A percentile compares a stretch with the other conserved stretches of the same genome.
These are phyloP conservation scores for Sminthurinus aureus DNA, from an alignment of 2,888 invertebrate genomes.

Conservation along the genomic window DNA sequence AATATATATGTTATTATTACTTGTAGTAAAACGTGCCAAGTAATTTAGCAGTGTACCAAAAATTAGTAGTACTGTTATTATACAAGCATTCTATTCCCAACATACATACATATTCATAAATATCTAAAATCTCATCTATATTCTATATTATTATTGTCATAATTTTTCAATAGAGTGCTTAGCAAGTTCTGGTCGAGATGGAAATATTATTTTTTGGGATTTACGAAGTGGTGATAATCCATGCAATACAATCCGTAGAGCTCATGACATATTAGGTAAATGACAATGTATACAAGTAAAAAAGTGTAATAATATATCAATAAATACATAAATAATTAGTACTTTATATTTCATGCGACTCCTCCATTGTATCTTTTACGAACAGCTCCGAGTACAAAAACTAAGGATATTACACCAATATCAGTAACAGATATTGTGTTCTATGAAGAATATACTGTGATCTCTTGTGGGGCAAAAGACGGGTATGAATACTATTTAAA, in stretches of 20 bases:
- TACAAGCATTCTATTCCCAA: no score
- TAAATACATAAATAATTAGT: no score
- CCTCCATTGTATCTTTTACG: background rate
- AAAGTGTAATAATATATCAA: background rate
- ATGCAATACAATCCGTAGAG: slow-evolving; percentile 76
- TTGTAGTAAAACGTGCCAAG: no score
- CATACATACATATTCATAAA: no score
- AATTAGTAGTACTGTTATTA: no score
- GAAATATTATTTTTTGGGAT: slow-evolving; percentile 88
- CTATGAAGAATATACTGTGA: slow-evolving; percentile 78
- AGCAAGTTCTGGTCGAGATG: slow-evolving; percentile 82
- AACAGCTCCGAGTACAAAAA: background rate
- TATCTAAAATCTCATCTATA: background rate
- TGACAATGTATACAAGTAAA: background rate
- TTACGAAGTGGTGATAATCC: slow-evolving; percentile 67
- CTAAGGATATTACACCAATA: slow-evolving; percentile 60
- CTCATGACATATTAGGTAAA: slow-evolving; percentile 67
- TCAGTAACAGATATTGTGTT: slow-evolving; percentile 82
- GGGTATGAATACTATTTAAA: slow-evolving; percentile 66
- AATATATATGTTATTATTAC: no score
- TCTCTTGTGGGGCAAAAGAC: slow-evolving; percentile 88
- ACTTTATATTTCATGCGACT: no score
- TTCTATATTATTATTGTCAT: slow-evolving; percentile 20
- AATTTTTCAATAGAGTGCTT: background rate
- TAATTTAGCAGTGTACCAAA: no score